phyloP scores from a whole-genome alignment of 2,797 vertebrate genomes.

The Pogoniulus pusillus region DNA sequence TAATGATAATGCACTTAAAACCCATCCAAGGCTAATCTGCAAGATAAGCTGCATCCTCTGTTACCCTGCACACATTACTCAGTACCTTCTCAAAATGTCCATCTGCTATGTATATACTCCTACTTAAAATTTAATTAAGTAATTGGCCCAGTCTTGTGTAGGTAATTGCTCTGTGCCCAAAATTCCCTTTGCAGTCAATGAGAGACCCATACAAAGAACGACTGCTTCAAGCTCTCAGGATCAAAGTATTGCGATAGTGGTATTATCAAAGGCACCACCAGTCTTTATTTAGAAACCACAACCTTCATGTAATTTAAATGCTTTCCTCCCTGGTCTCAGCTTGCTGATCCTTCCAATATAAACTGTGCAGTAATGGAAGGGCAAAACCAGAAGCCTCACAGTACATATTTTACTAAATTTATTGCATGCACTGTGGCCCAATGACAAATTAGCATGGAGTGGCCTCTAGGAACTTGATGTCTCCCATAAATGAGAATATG shows the following conservation, averaged over 20 bases:
- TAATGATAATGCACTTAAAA: conserved; percentile 35
- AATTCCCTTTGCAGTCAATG: conserved; percentile 47
- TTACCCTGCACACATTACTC: neutral
- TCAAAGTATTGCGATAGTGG: conserved; percentile 7
- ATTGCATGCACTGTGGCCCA: neutral
- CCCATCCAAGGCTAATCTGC: neutral
- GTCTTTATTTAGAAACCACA: conserved; percentile 54
- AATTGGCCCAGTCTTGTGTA: conserved; percentile 13
- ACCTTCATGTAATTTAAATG: conserved; percentile 16
- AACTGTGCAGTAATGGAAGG: neutral
- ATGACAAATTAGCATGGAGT: neutral
- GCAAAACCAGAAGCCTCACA: neutral
- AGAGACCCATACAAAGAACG: neutral
- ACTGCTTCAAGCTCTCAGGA: neutral
- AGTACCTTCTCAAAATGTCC: conserved; percentile 18
- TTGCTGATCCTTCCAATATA: neutral
- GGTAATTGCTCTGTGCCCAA: conserved; percentile 48
- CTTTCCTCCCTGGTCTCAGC: neutral
- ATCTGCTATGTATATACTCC: conserved; percentile 19
- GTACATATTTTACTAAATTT: neutral
- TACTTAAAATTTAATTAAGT: conserved; percentile 53
- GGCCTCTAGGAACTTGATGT: neutral
- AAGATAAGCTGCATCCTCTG: neutral
- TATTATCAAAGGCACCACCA: conserved; percentile 27
- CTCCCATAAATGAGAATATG: neutral